Base-by-base conservation (phyloP, 2,113 vertebrate species). In the Dolichotis patagonum region DNA sequence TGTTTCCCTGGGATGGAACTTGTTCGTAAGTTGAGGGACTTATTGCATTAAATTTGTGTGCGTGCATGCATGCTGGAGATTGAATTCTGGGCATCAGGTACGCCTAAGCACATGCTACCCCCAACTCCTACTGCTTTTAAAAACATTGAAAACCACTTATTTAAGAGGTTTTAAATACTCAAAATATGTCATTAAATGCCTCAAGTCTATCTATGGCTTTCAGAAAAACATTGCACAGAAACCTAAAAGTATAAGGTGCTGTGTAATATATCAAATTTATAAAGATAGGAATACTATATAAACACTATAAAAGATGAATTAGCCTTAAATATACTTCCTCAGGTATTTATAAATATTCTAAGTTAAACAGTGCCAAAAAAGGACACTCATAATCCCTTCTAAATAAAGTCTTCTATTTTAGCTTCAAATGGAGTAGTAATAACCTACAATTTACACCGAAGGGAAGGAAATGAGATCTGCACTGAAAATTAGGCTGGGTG, bases 341-440 rank as follows among this genome's bases (percentile, higher is more conserved):
- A 43, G 30, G 14, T 95, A 93, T 62, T 81, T 71, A 77, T 75
- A 95, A 97, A 78, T 22, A 65, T 41, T 30, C 38, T 28, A 89
- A 65, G 41, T 85, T 88, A 81, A 95, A 90, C 6, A 85, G 7
- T 95, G 67, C 56, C 17, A 71, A 46, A 78, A 65, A 95, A 92
- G 38, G 38, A 88, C 17, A 95, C 4, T 88, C 46, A 92, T 26
- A 94, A 84, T 54, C 13, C 32, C 28, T 85, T 88, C 32, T 82
- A 88, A 97, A 90, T 41, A 56, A 60, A 94, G 38, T 49, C 43
- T 22, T 77, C 60, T 91, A 77, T 88, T 89, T 95, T 81, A 94
- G 71, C 32, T 35, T 56, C 67, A 81, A 81, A 38, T 35, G 11
- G 52, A 75, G 28, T 38, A 75, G 28, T 38, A 87, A 67, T 56